A percentile compares a stretch with the other conserved stretches of the same genome.
Conservation (phyloP, 2,888 invertebrate species). For the Anthophora plumipes region DNA sequence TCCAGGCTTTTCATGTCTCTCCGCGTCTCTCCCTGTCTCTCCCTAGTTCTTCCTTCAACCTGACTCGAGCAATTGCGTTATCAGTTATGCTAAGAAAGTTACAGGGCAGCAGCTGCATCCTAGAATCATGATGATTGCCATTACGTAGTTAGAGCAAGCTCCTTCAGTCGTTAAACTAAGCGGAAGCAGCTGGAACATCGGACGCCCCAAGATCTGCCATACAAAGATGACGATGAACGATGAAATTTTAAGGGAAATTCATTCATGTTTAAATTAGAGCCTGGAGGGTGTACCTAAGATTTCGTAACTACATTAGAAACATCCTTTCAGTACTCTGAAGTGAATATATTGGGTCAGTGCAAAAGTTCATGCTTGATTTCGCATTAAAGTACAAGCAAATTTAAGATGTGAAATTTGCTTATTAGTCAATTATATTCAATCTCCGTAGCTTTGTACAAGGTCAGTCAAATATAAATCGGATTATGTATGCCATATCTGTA, state of each 20-base stretch:
- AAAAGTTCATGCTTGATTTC: too few relatives aligned
- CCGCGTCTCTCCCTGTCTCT: neutral
- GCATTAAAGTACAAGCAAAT: too few relatives aligned
- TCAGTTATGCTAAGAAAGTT: conserved; percentile 1
- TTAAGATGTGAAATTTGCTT: too few relatives aligned
- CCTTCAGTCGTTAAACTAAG: neutral
- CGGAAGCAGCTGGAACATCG: neutral
- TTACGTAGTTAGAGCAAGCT: conserved; percentile 5
- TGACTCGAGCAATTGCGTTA: conserved; percentile 5
- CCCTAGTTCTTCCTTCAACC: neutral
- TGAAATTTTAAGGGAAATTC: conserved; percentile 16
- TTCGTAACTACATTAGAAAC: too few relatives aligned
- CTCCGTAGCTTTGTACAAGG: too few relatives aligned
- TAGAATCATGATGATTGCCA: neutral
- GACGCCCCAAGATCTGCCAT: neutral
- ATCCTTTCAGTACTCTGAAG: too few relatives aligned
- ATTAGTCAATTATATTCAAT: too few relatives aligned
- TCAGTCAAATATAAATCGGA: too few relatives aligned
- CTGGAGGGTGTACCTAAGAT: neutral
- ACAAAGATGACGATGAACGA: conserved; percentile 11
- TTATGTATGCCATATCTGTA: too few relatives aligned
- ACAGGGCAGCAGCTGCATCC: neutral
- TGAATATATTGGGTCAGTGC: too few relatives aligned
- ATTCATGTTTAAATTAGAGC: neutral
- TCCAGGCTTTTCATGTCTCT: neutral